A percentile compares a stretch with the other conserved stretches of the same genome.
Evolutionary conservation across 2,888 invertebrate genomes (phyloP).

Genomic region (Acleris literana): DNA sequence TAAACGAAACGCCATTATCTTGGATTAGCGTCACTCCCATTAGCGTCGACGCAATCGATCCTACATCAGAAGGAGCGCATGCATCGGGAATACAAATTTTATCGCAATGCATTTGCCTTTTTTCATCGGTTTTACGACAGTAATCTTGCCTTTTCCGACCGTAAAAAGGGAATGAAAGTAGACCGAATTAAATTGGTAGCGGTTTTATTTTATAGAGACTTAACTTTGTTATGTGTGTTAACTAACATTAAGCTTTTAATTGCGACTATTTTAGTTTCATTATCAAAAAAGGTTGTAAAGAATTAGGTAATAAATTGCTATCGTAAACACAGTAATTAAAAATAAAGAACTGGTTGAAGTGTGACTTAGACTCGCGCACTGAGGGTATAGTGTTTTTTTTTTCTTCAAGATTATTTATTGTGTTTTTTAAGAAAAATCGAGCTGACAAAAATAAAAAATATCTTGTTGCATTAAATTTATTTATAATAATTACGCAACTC

Average conservation of each 20-base stretch:
- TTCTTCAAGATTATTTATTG: no score
- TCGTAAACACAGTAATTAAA: no score
- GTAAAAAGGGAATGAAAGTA: slow-evolving; percentile 61
- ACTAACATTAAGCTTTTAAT: slow-evolving; percentile 9
- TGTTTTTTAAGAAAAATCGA: no score
- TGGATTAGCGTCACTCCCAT: slow-evolving; percentile 43
- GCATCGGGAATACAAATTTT: slow-evolving; percentile 64
- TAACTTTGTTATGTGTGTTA: slow-evolving; percentile 16
- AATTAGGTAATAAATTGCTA: no score
- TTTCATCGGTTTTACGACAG: slow-evolving; percentile 66
- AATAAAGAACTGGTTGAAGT: no score
- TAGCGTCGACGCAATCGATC: slow-evolving; percentile 56
- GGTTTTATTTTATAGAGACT: slow-evolving; percentile 43
- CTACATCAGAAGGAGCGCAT: slow-evolving; percentile 50
- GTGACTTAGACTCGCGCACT: no score
- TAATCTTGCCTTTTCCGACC: slow-evolving; percentile 67
- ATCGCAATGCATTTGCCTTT: slow-evolving; percentile 59
- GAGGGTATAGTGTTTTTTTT: no score
- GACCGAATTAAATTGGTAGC: slow-evolving; percentile 60
- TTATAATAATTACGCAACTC: no score
- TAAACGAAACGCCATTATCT: slow-evolving; percentile 20
- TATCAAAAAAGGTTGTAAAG: no score
- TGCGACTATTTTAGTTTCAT: not conserved
- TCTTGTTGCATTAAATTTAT: no score
- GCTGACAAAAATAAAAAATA: no score